phyloP scores from a whole-genome alignment of 1,140 invertebrate genomes.

The Apis florea region DNA sequence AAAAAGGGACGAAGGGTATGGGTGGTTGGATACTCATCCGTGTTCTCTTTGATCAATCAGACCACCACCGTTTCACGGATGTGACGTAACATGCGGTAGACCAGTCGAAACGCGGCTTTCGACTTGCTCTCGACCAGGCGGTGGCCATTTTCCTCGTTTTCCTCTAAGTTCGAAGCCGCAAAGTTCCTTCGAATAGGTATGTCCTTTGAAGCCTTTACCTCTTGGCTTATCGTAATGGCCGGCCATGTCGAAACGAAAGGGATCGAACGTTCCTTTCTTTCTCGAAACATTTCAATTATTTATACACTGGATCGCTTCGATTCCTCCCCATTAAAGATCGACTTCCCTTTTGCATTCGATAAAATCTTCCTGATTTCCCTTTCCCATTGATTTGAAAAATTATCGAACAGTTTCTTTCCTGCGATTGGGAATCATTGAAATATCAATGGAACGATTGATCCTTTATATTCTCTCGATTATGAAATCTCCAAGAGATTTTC shows the following conservation, averaged over 20 bases:
- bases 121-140: neutral
- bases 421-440: too few species aligned
- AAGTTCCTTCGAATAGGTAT: slow-evolving; percentile 16
- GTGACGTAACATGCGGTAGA: slow-evolving; percentile 42
- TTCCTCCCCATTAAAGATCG: slow-evolving; percentile 36
- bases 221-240: slow-evolving; percentile 4
- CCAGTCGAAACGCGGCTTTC: neutral
- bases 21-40: slow-evolving; percentile 27
- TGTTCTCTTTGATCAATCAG: slow-evolving; percentile 50
- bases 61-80: slow-evolving; percentile 25
- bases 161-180: slow-evolving; percentile 5
- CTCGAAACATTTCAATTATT: slow-evolving; percentile 49
- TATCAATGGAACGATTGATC: too few species aligned
- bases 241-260: neutral
- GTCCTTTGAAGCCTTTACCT: slow-evolving; percentile 30
- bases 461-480: too few species aligned
- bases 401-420: too few species aligned
- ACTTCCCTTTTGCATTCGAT: neutral
- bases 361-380: neutral
- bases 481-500: too few species aligned
- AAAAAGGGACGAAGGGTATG: neutral
- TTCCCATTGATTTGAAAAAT: neutral
- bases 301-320: slow-evolving; percentile 16
- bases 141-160: slow-evolving; percentile 11
- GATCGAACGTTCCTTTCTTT: slow-evolving; percentile 5